Evolutionary conservation across 2,113 vertebrate species (phyloP).

Genomic region (Salminus brasiliensis): DNA sequence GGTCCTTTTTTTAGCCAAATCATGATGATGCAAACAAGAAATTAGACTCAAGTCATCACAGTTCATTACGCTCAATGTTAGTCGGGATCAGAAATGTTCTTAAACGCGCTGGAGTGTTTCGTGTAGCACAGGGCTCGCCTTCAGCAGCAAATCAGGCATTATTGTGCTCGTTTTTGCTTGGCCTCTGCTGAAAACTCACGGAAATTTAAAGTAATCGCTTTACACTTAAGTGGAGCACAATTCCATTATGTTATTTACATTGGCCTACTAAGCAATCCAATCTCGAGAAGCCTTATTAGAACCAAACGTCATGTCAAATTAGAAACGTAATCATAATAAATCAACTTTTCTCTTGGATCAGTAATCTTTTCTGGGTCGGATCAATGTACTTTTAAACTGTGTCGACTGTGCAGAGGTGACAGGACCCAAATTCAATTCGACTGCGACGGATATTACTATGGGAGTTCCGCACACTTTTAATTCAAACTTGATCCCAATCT

Average conservation of each 20-base stretch:
- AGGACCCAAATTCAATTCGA: constrained; percentile 47
- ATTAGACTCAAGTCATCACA: neutral
- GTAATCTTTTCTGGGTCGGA: constrained; percentile 1
- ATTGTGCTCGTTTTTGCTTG: neutral
- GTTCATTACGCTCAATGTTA: neutral
- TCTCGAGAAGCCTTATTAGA: neutral
- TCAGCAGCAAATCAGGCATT: neutral
- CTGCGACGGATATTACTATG: constrained; percentile 38
- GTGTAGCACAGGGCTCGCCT: neutral
- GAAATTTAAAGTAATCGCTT: neutral
- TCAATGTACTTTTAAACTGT: constrained; percentile 13
- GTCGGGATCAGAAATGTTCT: neutral
- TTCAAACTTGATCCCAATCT: constrained; percentile 58
- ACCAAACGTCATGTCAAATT: neutral
- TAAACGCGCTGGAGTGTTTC: neutral
- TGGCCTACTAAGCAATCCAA: neutral
- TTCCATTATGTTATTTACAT: neutral
- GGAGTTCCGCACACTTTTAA: constrained; percentile 45
- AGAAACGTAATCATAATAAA: neutral
- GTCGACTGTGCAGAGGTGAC: constrained; percentile 4
- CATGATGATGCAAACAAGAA: neutral
- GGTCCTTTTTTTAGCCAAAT: neutral
- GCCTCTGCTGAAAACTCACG: neutral
- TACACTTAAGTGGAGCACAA: neutral
- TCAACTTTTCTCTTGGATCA: neutral